Evolutionary conservation across 2,888 invertebrate genomes (phyloP), one percentile per base, ranked within the genome.

Genomic region (Drosophila macrospina): DNA sequence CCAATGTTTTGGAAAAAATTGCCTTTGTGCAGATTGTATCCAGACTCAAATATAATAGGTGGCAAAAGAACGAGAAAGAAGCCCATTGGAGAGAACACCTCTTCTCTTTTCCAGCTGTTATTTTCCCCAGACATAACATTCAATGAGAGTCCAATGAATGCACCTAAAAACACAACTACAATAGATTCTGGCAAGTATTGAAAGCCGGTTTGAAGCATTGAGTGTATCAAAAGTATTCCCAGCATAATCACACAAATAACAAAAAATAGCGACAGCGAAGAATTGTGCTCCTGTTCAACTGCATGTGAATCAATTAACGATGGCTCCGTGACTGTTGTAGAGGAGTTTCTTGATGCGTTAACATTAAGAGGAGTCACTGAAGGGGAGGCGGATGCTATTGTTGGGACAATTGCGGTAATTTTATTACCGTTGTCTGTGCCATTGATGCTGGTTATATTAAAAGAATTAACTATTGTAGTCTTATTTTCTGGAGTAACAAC

Each of bases 31-130:
- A 99, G 94, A 93, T 99, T 99, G 91, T 99, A 99, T 3, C 99
- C 99, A 3, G 98, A 98, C 92, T 99, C 99, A 93, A 99, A 99
- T 85, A 99, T 99, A 60, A 99, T 99, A 0, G 99, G 99, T 8
- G 99, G 99, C 55, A 99, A 92, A 0, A 99, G 94, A 2, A 99
- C 97, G 55, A 99, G 94, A 90, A 99, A 99, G 92, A 99, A 99
- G 20, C 99, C 98, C 16, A 99, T 99, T 0, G 99, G 99, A 6
- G 98, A 98, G 91, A 99, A 98, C 0, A 98, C 98, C 92, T 99
- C 99, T 91, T 99, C 99, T 91, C 98, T 97, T 90, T 97, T 95
- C 98, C 98, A 98, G 91, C 98, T 98, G 41, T 97, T 97, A 90
- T 98, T 97, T 26, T 92, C 90, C 82, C 96, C 96, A 1, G 97